These are phyloP conservation scores for Platycheirus rosarum DNA, from an alignment of 2,888 invertebrate species.

Conservation along the genomic window DNA sequence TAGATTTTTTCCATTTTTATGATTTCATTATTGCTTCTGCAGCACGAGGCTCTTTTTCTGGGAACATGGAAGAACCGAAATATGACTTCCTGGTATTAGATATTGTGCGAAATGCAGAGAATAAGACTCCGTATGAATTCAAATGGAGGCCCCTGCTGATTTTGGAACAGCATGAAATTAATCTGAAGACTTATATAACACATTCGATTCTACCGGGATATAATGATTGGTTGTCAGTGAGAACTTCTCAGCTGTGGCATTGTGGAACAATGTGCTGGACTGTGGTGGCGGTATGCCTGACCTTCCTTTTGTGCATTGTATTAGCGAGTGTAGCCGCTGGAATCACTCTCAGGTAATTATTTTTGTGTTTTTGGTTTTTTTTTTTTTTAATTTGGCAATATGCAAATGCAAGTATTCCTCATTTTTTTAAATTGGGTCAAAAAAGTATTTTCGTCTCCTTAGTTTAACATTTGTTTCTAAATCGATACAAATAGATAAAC, in stretches of 20 bases:
- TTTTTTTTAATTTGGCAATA: too few species aligned
- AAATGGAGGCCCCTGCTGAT: slow-evolving; percentile 82
- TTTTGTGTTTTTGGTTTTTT: too few species aligned
- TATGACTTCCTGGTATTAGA: slow-evolving; percentile 82
- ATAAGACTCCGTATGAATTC: slow-evolving; percentile 70
- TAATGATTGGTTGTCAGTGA: slow-evolving; percentile 81
- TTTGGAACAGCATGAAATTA: slow-evolving; percentile 80
- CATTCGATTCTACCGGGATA: slow-evolving; percentile 82
- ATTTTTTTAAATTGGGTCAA: too few species aligned
- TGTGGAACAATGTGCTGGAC: slow-evolving; percentile 82
- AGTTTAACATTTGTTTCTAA: too few species aligned
- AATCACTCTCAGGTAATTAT: slow-evolving; percentile 81
- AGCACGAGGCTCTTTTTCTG: slow-evolving; percentile 35
- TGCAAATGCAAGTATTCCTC: too few species aligned
- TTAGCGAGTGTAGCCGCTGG: slow-evolving; percentile 81
- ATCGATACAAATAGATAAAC: too few species aligned
- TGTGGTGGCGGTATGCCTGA: slow-evolving; percentile 80
- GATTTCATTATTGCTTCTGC: slow-evolving; percentile 80
- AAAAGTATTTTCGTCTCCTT: too few species aligned
- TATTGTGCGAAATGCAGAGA: slow-evolving; percentile 77
- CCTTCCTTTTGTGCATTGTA: slow-evolving; percentile 79
- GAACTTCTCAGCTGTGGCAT: slow-evolving; percentile 79
- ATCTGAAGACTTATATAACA: slow-evolving; percentile 79
- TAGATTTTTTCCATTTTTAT: slow-evolving; percentile 81
- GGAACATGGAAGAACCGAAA: slow-evolving; percentile 75